A percentile compares a stretch with the other conserved stretches of the same genome.
These are phyloP conservation scores for Papilio protenor DNA, from an alignment of 2,888 invertebrate species.

Conservation along the genomic window DNA sequence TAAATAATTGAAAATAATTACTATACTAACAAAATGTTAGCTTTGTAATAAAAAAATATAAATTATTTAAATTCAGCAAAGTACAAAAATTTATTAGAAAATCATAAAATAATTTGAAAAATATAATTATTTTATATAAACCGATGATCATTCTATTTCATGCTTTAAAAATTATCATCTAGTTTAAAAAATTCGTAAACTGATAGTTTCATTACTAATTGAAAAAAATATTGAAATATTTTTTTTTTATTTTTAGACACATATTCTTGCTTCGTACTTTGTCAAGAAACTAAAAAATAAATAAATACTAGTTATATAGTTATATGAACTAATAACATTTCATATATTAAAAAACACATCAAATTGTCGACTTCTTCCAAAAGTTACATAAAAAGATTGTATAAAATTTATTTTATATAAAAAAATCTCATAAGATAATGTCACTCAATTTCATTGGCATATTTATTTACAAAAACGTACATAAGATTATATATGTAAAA, in stretches of 20 bases:
- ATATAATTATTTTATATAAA: not conserved
- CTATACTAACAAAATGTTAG: not conserved
- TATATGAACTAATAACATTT: not conserved
- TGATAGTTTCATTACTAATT: not conserved
- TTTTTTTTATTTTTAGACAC: not conserved
- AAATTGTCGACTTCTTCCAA: not conserved
- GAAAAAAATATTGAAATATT: not conserved
- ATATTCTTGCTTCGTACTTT: not conserved
- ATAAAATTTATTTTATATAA: not conserved
- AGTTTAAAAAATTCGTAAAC: not conserved
- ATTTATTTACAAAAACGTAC: not conserved
- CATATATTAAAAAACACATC: not conserved
- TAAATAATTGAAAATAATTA: constrained; percentile 3
- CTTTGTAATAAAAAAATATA: not conserved
- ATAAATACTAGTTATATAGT: not conserved
- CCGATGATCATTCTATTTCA: not conserved
- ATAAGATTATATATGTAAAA: not conserved
- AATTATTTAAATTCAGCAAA: not conserved
- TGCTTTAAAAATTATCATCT: not conserved
- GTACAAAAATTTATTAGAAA: not conserved
- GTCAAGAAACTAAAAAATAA: too few species aligned
- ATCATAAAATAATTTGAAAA: not conserved
- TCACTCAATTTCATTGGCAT: not conserved
- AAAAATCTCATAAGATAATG: constrained; percentile 1
- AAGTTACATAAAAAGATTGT: not conserved